These are phyloP conservation scores for Hypsopygia costalis DNA, from an alignment of 2,888 invertebrate species.

Conservation along the genomic window DNA sequence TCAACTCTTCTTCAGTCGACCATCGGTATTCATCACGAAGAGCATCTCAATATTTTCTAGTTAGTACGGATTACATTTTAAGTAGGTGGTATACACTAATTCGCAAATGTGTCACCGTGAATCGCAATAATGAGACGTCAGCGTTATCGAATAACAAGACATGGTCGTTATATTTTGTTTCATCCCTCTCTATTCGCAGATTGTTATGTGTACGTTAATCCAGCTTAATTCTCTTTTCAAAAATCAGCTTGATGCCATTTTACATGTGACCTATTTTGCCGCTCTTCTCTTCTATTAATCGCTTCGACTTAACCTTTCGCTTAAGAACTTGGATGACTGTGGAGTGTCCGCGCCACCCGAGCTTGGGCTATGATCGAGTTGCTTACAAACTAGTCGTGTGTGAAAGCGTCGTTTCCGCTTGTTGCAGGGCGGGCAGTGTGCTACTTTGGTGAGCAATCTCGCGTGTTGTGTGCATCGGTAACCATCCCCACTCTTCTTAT, in stretches of 20 bases:
- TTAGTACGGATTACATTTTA: too few relatives aligned
- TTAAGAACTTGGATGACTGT: background rate
- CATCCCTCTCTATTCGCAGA: too few relatives aligned
- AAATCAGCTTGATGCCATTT: background rate
- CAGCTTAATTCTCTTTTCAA: background rate
- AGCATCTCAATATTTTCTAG: too few relatives aligned
- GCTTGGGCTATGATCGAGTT: slow-evolving; percentile 3
- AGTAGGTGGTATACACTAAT: too few relatives aligned
- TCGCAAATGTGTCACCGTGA: too few relatives aligned
- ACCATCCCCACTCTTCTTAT: slow-evolving; percentile 89
- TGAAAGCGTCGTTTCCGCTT: slow-evolving; percentile 72
- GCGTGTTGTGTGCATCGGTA: slow-evolving; percentile 98
- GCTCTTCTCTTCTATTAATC: background rate
- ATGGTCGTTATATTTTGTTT: too few relatives aligned
- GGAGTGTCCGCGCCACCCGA: background rate
- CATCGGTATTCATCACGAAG: too few relatives aligned
- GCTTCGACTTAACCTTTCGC: background rate
- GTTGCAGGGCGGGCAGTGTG: slow-evolving; percentile 94
- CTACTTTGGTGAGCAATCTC: slow-evolving; percentile 96
- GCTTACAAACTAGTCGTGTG: slow-evolving; percentile 39
- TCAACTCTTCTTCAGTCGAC: too few relatives aligned
- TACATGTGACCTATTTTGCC: background rate
- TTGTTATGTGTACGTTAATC: background rate
- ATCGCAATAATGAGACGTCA: too few relatives aligned
- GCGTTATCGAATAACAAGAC: too few relatives aligned